phyloP scores from a whole-genome alignment of 1,140 invertebrate genomes.

The Cyrtorhinus lividipennis region DNA sequence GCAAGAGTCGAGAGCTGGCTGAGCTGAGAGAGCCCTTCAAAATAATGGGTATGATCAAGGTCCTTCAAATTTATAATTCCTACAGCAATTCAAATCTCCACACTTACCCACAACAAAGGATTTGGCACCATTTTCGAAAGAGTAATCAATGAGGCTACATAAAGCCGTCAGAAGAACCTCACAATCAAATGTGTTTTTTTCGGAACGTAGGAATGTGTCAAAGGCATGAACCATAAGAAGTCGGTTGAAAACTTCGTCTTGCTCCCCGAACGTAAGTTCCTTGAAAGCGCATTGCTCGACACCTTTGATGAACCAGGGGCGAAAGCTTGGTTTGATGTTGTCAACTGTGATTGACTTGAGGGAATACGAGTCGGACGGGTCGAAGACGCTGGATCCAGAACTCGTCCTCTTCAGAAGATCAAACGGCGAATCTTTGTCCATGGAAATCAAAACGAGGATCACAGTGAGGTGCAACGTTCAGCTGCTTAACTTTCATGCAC shows the following conservation, averaged over 20 bases:
- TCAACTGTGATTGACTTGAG: neutral
- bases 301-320: neutral
- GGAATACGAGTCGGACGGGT: neutral
- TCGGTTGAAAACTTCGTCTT: neutral
- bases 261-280: neutral
- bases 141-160: neutral
- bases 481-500: too few relatives aligned
- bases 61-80: neutral
- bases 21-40: neutral
- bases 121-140: neutral
- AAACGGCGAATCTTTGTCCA: too few relatives aligned
- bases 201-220: neutral
- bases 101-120: constrained; percentile 3
- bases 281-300: neutral
- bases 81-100: too few relatives aligned
- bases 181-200: neutral
- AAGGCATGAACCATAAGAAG: constrained; percentile 4
- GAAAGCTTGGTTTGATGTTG: neutral
- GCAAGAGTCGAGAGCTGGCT: neutral
- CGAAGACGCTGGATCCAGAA: neutral
- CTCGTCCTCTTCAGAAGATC: too few relatives aligned
- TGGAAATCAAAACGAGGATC: too few relatives aligned
- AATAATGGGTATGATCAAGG: neutral
- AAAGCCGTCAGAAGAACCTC: neutral
- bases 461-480: too few relatives aligned